A percentile compares a stretch with the other conserved stretches of the same genome.
Conservation (phyloP, 2,113 vertebrate genomes). For the Tylochromis polylepis region DNA sequence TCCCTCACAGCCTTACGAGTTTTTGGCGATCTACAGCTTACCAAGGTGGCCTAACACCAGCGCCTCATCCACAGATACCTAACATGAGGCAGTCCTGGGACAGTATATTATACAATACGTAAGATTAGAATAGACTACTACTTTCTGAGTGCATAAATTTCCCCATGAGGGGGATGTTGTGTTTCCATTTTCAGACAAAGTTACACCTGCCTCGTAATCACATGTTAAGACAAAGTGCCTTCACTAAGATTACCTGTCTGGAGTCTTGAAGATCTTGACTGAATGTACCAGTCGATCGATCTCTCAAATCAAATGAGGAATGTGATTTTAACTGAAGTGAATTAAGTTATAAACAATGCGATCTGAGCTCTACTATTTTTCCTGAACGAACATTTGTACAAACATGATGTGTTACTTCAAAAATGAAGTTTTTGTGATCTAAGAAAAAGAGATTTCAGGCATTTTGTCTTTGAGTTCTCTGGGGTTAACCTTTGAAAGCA, state of each 20-base stretch:
- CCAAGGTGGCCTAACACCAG: conserved; percentile 82
- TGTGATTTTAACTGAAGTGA: conserved; percentile 30
- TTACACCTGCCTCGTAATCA: conserved; percentile 43
- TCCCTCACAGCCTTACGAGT: conserved; percentile 80
- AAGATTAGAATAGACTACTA: conserved; percentile 20
- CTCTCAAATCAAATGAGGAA: conserved; percentile 19
- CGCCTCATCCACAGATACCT: neutral
- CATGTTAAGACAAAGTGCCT: conserved; percentile 68
- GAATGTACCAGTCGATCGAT: conserved; percentile 1
- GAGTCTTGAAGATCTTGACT: conserved; percentile 44
- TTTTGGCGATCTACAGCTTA: conserved; percentile 83
- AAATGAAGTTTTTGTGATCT: neutral
- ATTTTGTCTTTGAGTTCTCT: neutral
- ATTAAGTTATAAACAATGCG: neutral
- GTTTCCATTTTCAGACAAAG: conserved; percentile 16
- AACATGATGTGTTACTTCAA: neutral
- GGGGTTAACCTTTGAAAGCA: conserved; percentile 33
- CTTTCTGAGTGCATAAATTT: conserved; percentile 4
- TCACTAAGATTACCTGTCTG: conserved; percentile 59
- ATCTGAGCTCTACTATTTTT: neutral
- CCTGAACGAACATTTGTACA: neutral
- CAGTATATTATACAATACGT: neutral
- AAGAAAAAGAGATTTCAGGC: neutral
- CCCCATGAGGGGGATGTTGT: neutral
- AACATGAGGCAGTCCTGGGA: neutral